Evolutionary conservation across 2,888 invertebrate species (phyloP), one percentile per base, ranked within the genome.

Genomic region (Cheilosia pagana): DNA sequence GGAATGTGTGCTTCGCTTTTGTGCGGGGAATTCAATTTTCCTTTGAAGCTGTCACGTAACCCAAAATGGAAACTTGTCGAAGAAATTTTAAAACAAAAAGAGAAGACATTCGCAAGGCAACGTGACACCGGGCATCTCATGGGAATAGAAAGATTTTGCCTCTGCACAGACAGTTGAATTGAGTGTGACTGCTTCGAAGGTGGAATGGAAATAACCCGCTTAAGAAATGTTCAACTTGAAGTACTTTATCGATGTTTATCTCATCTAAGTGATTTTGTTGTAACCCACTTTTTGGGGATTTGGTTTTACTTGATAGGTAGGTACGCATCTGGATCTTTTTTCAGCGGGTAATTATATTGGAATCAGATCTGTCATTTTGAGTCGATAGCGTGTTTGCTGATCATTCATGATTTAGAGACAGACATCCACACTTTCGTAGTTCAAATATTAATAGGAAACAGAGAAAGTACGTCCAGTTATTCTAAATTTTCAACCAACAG

Each of bases 21-120:
- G 39, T 52, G 70, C 63, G 35, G 63, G 70, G 74, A 74, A 83
- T 78, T 75, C 63, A 75, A 75, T 79, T 77, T 74, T 25, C 71
- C 71, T 70, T 70, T 68, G 53, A 72, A 78, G 70, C 70, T 74
- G 78, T 83, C 83, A 83, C 79, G 79, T 83, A 75, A 60, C 59
- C 45, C 35, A 70, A 75, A 78, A 75, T 75, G 74, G 74, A 57
- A 67, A 83, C 48, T 59, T 81, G 76, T 81, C 65, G 71, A 65
- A 76, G 14, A 60, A 25, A 21, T 52, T 65, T 53, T 7, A 10
- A 31, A 55, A 45, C 53, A 55, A 28, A 43, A 55, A 43, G 12
- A 8, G 35, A 21, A 16, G 35, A 65, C 21, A 14, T 65, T 45
- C n/a, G 21, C 3, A 21, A 55, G 5, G 57, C 55, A 57, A 70